A percentile compares a stretch with the other conserved stretches of the same genome.
Evolutionary conservation across 2,113 vertebrate species (phyloP).

Genomic region (Rhinolophus sinicus): DNA sequence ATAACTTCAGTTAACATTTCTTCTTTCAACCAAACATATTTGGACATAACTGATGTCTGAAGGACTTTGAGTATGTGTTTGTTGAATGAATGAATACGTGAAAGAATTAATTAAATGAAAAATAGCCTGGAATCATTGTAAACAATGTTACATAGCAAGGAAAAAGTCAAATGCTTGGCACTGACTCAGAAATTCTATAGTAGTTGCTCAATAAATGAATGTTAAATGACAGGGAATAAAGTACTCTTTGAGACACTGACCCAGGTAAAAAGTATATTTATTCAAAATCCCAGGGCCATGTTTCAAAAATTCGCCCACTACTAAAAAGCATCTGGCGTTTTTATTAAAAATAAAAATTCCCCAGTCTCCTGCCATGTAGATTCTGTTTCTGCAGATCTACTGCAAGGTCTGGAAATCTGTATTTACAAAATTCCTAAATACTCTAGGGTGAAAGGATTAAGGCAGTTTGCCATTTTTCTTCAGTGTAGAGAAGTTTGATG

Average conservation of each 20-base stretch:
- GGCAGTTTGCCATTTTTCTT: slow-evolving; percentile 22
- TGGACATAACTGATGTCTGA: neutral
- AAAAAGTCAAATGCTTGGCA: neutral
- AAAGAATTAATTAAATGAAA: neutral
- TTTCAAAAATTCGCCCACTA: slow-evolving; percentile 33
- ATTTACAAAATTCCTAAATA: slow-evolving; percentile 29
- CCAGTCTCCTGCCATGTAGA: neutral
- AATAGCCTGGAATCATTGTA: neutral
- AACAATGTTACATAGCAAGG: neutral
- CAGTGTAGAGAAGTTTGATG: neutral
- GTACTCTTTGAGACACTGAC: neutral
- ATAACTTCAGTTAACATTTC: neutral
- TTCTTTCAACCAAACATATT: neutral
- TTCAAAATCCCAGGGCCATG: neutral
- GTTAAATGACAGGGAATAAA: neutral
- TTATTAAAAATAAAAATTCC: slow-evolving; percentile 49
- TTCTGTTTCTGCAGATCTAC: slow-evolving; percentile 11
- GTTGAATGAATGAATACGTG: neutral
- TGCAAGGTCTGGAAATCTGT: neutral
- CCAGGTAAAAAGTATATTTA: neutral
- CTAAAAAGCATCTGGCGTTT: slow-evolving; percentile 8
- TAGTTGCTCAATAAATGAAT: slow-evolving; percentile 54
- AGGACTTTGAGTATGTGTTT: neutral
- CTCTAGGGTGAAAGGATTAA: neutral
- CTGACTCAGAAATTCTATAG: slow-evolving; percentile 28